A percentile compares a stretch with the other conserved stretches of the same genome.
Conservation (phyloP, 2,888 invertebrate genomes). For the Altica lythri region DNA sequence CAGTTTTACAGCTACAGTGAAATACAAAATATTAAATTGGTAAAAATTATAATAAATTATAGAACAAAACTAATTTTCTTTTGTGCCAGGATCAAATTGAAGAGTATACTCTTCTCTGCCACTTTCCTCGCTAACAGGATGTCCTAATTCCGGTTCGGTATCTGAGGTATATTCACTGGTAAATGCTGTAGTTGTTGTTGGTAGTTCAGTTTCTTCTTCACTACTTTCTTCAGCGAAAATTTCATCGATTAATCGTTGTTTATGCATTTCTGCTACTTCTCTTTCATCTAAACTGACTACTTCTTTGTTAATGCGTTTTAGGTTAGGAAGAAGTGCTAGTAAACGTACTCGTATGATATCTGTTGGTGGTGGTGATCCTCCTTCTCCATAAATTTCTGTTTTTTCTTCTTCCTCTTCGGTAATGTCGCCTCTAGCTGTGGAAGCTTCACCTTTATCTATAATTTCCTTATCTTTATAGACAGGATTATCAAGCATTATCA, state of each 20-base stretch:
- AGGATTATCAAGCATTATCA: slow-evolving; percentile 63
- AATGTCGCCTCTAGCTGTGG: neutral
- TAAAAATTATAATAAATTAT: too few species aligned
- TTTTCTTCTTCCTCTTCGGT: slow-evolving; percentile 35
- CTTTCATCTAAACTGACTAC: slow-evolving; percentile 60
- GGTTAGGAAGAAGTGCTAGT: slow-evolving; percentile 60
- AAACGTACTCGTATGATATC: slow-evolving; percentile 49
- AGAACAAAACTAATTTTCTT: too few species aligned
- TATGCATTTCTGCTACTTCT: slow-evolving; percentile 49
- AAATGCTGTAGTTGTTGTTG: slow-evolving; percentile 33
- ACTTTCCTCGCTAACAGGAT: slow-evolving; percentile 6
- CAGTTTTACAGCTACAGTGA: too few species aligned
- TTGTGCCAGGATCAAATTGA: too few species aligned
- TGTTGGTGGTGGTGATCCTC: slow-evolving; percentile 54
- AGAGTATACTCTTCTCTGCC: neutral
- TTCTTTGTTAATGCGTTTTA: slow-evolving; percentile 64
- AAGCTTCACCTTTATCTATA: slow-evolving; percentile 35
- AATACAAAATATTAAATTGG: too few species aligned
- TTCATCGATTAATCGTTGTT: slow-evolving; percentile 43
- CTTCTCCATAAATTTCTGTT: slow-evolving; percentile 42
- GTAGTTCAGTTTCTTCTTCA: slow-evolving; percentile 40
- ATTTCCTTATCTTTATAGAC: slow-evolving; percentile 43
- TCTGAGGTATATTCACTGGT: slow-evolving; percentile 39
- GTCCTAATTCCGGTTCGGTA: slow-evolving; percentile 31
- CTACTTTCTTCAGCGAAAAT: slow-evolving; percentile 53